Percentiles rank a stretch among this genome's conserved stretches.
These are phyloP conservation scores for Syrista parreyssii DNA, from an alignment of 2,888 invertebrate species.

Conservation along the genomic window DNA sequence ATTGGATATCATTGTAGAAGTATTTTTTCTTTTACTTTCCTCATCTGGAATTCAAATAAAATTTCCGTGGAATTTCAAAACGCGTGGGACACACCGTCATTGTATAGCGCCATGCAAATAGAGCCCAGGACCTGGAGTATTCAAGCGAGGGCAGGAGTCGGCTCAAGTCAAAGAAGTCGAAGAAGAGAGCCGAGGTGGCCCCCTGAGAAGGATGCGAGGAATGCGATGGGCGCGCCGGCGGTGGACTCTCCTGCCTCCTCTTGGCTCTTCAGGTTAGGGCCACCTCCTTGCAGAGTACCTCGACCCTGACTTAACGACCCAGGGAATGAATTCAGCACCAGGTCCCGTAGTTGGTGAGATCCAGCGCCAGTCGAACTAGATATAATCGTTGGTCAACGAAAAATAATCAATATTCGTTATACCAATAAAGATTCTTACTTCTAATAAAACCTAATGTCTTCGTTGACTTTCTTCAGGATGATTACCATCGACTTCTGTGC, in stretches of 20 bases:
- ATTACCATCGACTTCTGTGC: not conserved
- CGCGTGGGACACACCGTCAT: not conserved
- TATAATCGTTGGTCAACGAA: not conserved
- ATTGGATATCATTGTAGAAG: not conserved
- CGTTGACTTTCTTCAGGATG: not conserved
- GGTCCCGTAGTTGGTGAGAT: not conserved
- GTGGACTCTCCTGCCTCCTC: slow-evolving; percentile 22
- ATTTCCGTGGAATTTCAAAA: not conserved
- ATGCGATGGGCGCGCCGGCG: slow-evolving; percentile 58
- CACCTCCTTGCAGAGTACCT: not conserved
- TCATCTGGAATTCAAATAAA: not conserved
- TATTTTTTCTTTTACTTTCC: not conserved
- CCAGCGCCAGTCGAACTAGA: not conserved
- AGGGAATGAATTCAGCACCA: not conserved
- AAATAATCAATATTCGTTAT: not conserved
- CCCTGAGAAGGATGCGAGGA: slow-evolving; percentile 52
- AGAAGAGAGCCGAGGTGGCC: not conserved
- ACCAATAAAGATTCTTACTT: not conserved
- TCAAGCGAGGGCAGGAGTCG: not conserved
- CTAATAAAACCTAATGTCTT: not conserved
- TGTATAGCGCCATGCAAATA: not conserved
- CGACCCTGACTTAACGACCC: slow-evolving; percentile 1
- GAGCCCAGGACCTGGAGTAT: not conserved
- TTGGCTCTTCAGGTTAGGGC: slow-evolving; percentile 13
- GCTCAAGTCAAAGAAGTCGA: not conserved